phyloP scores from a whole-genome alignment of 2,888 invertebrate genomes.

The Netelia inedita region DNA sequence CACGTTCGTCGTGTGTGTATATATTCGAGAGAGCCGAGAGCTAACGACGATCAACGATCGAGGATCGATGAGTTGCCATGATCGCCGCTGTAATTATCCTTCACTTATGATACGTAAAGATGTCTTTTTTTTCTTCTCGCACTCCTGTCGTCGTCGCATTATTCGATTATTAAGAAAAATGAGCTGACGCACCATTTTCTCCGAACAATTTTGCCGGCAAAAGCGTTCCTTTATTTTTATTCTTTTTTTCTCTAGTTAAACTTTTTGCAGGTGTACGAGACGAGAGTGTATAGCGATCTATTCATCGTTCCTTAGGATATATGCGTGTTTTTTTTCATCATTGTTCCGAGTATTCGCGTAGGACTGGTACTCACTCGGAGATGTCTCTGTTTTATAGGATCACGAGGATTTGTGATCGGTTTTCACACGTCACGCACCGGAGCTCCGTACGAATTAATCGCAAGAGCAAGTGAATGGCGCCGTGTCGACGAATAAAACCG shows the following conservation, averaged over 20 bases:
- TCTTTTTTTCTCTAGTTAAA: neutral
- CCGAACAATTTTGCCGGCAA: constrained; percentile 24
- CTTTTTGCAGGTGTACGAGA: neutral
- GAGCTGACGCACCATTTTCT: constrained; percentile 47
- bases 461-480: constrained; percentile 46
- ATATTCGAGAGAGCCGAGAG: neutral
- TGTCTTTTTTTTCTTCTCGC: constrained; percentile 19
- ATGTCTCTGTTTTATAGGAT: constrained; percentile 21
- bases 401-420: constrained; percentile 38
- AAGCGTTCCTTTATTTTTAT: constrained; percentile 42
- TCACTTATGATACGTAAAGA: constrained; percentile 60
- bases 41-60: constrained; percentile 68
- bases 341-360: neutral
- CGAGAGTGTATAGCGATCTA: neutral
- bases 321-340: neutral
- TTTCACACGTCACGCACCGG: neutral
- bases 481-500: constrained; percentile 60
- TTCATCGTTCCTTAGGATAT: neutral
- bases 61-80: constrained; percentile 67
- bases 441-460: constrained; percentile 54
- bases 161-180: constrained; percentile 65
- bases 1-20: neutral
- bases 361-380: neutral
- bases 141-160: constrained; percentile 47
- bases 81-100: constrained; percentile 65